Conservation (phyloP, 2,888 invertebrate species). For the Rhingia rostrata region DNA sequence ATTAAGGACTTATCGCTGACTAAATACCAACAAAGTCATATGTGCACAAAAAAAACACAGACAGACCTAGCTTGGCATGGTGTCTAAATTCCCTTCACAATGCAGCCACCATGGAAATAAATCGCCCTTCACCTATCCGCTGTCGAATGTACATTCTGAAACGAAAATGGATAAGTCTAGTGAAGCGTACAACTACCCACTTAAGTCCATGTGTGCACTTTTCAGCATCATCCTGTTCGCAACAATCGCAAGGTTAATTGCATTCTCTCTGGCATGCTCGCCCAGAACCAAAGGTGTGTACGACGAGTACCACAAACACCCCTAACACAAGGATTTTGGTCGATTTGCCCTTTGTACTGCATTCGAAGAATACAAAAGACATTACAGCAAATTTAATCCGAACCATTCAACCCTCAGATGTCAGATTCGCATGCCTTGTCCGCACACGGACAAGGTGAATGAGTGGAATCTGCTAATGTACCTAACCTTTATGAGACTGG, state of each 20-base stretch:
- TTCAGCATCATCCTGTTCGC: constrained; percentile 46
- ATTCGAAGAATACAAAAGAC: constrained; percentile 58
- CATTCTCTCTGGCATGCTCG: constrained; percentile 44
- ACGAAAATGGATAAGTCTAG: constrained; percentile 36
- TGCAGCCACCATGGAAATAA: constrained; percentile 32
- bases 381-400: constrained; percentile 67
- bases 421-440: constrained; percentile 25
- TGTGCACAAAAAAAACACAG: neutral
- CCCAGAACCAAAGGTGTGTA: constrained; percentile 53
- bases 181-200: constrained; percentile 72
- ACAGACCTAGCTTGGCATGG: neutral
- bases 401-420: constrained; percentile 47
- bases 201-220: constrained; percentile 74
- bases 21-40: constrained; percentile 1
- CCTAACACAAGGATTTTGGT: constrained; percentile 26
- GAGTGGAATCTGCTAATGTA: constrained; percentile 41
- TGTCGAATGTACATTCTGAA: constrained; percentile 28
- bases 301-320: constrained; percentile 37
- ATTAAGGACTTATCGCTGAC: constrained; percentile 1
- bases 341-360: neutral
- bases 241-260: constrained; percentile 73
- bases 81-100: constrained; percentile 3
- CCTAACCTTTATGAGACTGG: neutral
- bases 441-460: constrained; percentile 51
- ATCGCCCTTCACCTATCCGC: neutral